Conservation (phyloP, 1,140 invertebrate species). For the Myzus persicae region DNA sequence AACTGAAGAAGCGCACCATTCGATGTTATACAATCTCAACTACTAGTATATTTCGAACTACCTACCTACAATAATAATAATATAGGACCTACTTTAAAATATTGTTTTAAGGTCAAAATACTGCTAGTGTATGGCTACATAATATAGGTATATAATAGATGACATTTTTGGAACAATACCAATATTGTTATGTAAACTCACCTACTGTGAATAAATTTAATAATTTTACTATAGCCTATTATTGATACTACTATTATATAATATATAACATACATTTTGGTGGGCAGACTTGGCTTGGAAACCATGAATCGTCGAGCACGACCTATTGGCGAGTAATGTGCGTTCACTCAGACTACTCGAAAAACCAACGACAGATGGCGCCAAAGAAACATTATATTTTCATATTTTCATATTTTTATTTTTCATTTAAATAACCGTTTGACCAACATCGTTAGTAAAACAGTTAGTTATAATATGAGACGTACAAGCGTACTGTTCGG, state of each 20-base stretch:
- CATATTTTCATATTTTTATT: neutral
- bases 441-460: neutral
- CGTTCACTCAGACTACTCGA: neutral
- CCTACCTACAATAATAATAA: too few species aligned
- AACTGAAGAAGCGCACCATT: too few species aligned
- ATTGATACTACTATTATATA: neutral
- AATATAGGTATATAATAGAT: neutral
- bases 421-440: neutral
- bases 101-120: too few species aligned
- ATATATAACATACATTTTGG: neutral
- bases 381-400: neutral
- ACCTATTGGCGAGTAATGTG: neutral
- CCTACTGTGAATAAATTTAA: neutral
- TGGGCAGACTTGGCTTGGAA: neutral
- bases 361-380: conserved; percentile 16
- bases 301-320: neutral
- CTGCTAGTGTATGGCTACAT: neutral
- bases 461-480: neutral
- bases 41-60: too few species aligned
- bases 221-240: neutral
- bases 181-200: neutral
- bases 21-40: too few species aligned
- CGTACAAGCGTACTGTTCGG: neutral
- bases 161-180: neutral
- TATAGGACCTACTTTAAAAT: too few species aligned